These are phyloP conservation scores for Holocentrus rufus DNA, from an alignment of 2,797 vertebrate genomes.

Conservation along the genomic window DNA sequence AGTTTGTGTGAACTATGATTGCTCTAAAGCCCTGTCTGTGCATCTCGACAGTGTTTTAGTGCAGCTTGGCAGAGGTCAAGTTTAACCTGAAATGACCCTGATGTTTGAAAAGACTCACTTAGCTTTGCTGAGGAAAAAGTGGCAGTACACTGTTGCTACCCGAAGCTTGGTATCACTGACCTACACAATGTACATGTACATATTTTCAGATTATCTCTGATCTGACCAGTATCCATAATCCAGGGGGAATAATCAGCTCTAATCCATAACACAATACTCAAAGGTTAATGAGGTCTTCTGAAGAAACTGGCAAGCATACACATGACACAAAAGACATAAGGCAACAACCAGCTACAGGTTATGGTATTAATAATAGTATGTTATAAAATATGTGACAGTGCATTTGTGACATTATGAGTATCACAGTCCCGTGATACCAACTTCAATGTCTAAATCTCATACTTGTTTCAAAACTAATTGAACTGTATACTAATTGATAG, in stretches of 20 bases:
- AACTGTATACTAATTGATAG: not conserved
- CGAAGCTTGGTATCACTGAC: not conserved
- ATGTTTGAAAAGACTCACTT: not conserved
- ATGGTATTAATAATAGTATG: not conserved
- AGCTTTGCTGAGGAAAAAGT: not conserved
- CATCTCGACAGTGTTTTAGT: no score
- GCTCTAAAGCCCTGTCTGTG: not conserved
- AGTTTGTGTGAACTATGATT: no score
- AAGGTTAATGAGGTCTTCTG: conserved; percentile 35
- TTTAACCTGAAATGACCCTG: not conserved
- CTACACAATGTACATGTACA: conserved; percentile 61
- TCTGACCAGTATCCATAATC: conserved; percentile 62
- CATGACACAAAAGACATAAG: not conserved
- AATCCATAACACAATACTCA: conserved; percentile 59
- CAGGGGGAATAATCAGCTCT: conserved; percentile 56
- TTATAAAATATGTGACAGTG: not conserved
- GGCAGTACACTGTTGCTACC: not conserved
- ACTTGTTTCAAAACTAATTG: not conserved
- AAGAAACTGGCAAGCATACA: conserved; percentile 16
- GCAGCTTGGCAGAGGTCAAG: not conserved
- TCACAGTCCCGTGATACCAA: not conserved
- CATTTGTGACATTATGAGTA: not conserved
- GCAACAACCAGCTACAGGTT: not conserved
- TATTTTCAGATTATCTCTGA: conserved; percentile 69
- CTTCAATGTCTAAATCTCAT: not conserved